Conservation (phyloP, 2,888 invertebrate species). For the Tetramorium bicarinatum region DNA sequence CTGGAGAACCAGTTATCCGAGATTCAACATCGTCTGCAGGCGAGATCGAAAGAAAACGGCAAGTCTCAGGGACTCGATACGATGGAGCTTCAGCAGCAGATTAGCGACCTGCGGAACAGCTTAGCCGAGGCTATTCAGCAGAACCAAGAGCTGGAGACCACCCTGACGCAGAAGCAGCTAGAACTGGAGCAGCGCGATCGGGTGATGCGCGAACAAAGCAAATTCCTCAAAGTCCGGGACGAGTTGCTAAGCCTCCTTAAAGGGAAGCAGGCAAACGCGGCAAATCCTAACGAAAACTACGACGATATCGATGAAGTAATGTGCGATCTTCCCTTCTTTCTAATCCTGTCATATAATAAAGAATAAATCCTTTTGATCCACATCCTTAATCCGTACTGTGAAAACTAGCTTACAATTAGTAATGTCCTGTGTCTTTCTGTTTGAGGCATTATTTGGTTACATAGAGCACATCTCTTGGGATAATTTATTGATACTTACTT, state of each 20-base stretch:
- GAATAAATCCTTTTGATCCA: neutral
- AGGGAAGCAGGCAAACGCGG: constrained; percentile 85
- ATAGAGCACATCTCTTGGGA: neutral
- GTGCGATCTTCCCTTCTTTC: neutral
- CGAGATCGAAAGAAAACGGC: constrained; percentile 73
- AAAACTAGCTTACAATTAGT: neutral
- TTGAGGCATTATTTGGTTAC: neutral
- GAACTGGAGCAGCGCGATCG: constrained; percentile 89
- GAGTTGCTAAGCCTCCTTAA: constrained; percentile 89
- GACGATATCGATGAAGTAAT: constrained; percentile 68
- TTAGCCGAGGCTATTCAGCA: constrained; percentile 86
- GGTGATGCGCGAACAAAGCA: constrained; percentile 89
- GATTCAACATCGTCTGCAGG: constrained; percentile 67
- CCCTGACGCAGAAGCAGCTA: constrained; percentile 88
- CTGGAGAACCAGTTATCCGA: constrained; percentile 75
- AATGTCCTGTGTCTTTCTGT: neutral
- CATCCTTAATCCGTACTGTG: neutral
- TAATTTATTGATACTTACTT: neutral
- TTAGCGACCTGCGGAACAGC: constrained; percentile 86
- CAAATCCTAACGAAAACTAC: constrained; percentile 63
- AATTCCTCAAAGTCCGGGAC: constrained; percentile 89
- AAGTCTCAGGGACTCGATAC: constrained; percentile 64
- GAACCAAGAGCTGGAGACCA: constrained; percentile 87
- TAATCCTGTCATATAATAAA: neutral
- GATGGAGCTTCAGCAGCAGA: constrained; percentile 83